phyloP scores from a whole-genome alignment of 2,888 invertebrate genomes.

The Phyllotreta striolata region DNA sequence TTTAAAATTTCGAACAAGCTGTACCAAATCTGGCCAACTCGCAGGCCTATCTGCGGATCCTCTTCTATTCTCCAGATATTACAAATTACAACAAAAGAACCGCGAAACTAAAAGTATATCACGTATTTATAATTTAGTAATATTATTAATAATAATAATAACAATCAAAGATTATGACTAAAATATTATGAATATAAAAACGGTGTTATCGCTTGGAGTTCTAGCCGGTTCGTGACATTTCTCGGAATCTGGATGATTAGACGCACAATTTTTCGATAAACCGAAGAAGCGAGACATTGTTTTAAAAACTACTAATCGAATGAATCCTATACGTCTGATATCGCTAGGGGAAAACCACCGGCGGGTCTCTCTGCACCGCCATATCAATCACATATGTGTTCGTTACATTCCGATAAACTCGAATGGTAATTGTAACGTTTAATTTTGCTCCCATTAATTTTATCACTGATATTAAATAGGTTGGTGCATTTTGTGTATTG shows the following conservation, averaged over 20 bases:
- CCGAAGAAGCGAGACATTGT: conserved; percentile 18
- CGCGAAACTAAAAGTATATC: background rate
- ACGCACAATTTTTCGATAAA: conserved; percentile 36
- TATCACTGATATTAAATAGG: too few species aligned
- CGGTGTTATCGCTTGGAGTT: conserved; percentile 32
- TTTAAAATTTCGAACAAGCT: too few species aligned
- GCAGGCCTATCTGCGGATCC: too few species aligned
- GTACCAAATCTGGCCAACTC: too few species aligned
- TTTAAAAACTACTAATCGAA: conserved; percentile 8
- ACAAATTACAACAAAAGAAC: too few species aligned
- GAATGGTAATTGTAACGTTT: conserved; percentile 1
- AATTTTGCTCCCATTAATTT: background rate
- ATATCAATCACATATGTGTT: background rate
- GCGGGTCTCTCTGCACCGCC: background rate
- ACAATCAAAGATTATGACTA: conserved; percentile 29
- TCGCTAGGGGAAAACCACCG: conserved; percentile 8
- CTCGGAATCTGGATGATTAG: conserved; percentile 37
- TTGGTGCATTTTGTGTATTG: too few species aligned
- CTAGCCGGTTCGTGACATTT: conserved; percentile 37
- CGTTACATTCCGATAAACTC: background rate
- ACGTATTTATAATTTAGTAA: background rate
- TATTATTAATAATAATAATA: background rate
- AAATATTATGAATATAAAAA: conserved; percentile 18
- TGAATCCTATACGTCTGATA: conserved; percentile 8
- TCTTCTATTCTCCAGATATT: too few species aligned